Percentiles rank a stretch among this genome's conserved stretches.
Conservation (phyloP, 2,113 vertebrate species). For the Eubucco bourcierii region DNA sequence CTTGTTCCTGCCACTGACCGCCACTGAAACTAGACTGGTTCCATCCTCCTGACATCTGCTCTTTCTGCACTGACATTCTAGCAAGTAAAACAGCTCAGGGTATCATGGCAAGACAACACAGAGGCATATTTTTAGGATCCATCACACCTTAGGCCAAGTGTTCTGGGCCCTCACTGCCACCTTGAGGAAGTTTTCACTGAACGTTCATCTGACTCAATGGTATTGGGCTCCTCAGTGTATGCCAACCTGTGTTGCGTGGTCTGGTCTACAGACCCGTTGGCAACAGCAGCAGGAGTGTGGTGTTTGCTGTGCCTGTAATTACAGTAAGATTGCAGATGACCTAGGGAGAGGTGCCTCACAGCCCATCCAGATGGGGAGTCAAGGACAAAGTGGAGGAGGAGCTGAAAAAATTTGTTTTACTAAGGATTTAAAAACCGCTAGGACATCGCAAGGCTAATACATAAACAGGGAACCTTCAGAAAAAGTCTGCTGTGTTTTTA, state of each 20-base stretch:
- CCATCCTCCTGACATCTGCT: too few species aligned
- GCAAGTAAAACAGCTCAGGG: neutral
- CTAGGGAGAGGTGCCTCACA: neutral
- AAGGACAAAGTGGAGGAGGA: neutral
- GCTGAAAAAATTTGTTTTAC: neutral
- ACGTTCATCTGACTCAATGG: fast-evolving
- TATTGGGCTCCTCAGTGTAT: fast-evolving
- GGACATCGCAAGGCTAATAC: neutral
- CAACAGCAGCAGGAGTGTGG: neutral
- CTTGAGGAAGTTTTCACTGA: conserved; percentile 16
- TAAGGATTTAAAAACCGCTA: neutral
- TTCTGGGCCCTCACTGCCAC: conserved; percentile 27
- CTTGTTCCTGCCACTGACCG: too few species aligned
- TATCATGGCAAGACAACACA: neutral
- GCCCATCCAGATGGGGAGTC: neutral
- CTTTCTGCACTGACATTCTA: neutral
- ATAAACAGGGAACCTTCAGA: neutral
- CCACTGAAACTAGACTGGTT: too few species aligned
- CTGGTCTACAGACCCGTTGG: neutral
- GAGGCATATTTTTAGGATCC: neutral
- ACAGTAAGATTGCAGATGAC: neutral
- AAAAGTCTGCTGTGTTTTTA: neutral
- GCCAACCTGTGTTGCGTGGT: fast-evolving
- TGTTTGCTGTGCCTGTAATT: neutral
- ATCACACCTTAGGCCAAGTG: neutral